phyloP scores from a whole-genome alignment of 1,140 invertebrate species.

The Cardiocondyla obscurior region DNA sequence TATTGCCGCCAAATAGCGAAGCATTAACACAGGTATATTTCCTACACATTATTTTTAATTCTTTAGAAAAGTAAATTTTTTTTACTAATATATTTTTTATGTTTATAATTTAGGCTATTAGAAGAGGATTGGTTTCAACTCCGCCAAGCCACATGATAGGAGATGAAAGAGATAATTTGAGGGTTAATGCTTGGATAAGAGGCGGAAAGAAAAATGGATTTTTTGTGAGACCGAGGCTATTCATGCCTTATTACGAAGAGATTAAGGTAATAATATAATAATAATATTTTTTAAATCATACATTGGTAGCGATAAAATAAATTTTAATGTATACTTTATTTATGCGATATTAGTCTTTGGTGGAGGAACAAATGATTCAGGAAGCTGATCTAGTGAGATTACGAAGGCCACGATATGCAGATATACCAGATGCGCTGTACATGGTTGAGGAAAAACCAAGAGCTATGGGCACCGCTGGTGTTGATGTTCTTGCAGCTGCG shows the following conservation, averaged over 20 bases:
- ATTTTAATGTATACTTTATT: not conserved
- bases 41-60: not conserved
- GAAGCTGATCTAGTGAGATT: conserved; percentile 91
- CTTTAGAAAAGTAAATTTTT: conserved; percentile 4
- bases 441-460: conserved; percentile 91
- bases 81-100: not conserved
- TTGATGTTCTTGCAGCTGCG: conserved; percentile 86
- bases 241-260: conserved; percentile 97
- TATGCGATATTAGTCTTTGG: conserved; percentile 85
- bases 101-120: conserved; percentile 86
- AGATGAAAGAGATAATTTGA: conserved; percentile 87
- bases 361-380: conserved; percentile 93
- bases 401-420: conserved; percentile 87
- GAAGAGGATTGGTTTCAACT: conserved; percentile 92
- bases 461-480: conserved; percentile 86
- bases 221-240: conserved; percentile 93
- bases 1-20: conserved; percentile 94
- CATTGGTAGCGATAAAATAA: not conserved
- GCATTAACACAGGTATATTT: conserved; percentile 86
- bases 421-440: conserved; percentile 97
- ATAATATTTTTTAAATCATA: not conserved
- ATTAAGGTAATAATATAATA: conserved; percentile 88
- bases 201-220: conserved; percentile 91
- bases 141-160: conserved; percentile 95
- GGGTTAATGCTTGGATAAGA: conserved; percentile 94